phyloP scores from a whole-genome alignment of 2,113 vertebrate species.

The Aix galericulata region DNA sequence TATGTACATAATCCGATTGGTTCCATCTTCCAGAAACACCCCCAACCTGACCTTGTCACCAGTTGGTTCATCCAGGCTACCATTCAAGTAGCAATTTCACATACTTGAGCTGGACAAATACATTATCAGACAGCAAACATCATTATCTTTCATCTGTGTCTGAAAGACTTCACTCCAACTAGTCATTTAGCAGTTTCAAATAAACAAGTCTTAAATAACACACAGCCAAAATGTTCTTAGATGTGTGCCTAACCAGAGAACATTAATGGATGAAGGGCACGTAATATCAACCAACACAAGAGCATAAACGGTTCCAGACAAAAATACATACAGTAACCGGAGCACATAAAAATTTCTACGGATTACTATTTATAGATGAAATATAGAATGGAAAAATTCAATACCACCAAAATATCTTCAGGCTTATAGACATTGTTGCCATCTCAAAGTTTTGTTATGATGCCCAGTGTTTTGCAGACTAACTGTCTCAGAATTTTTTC shows the following conservation, averaged over 20 bases:
- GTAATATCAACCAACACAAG: not conserved
- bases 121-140: not conserved
- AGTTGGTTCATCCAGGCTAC: not conserved
- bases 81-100: not conserved
- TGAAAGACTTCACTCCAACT: constrained; percentile 1
- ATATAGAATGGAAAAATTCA: not conserved
- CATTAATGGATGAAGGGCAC: not conserved
- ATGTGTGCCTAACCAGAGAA: not conserved
- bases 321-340: not conserved
- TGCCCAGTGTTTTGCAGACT: not conserved
- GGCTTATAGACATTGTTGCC: not conserved
- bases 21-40: not conserved
- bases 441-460: not conserved
- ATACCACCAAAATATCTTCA: not conserved
- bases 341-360: not conserved
- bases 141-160: not conserved
- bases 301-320: not conserved
- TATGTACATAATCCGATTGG: not conserved
- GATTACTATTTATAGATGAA: not conserved
- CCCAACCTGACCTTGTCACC: not conserved
- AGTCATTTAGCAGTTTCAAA: not conserved
- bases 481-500: not conserved
- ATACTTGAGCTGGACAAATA: not conserved
- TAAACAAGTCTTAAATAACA: not conserved
- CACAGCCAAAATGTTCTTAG: not conserved